phyloP scores from a whole-genome alignment of 2,888 invertebrate genomes.

The Lasiommata megera region DNA sequence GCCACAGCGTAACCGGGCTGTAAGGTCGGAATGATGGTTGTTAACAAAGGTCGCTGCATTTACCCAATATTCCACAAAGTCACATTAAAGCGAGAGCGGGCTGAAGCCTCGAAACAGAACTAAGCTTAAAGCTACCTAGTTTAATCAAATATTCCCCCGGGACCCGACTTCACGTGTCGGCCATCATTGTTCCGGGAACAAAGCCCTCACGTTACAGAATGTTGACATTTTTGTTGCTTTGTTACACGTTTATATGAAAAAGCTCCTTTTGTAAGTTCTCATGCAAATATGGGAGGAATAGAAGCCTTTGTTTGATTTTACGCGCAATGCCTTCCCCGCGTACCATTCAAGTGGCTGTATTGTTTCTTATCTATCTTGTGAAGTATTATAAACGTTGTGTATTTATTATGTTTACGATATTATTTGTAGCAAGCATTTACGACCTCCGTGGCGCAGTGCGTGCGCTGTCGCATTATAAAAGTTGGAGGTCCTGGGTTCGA shows the following conservation, averaged over 20 bases:
- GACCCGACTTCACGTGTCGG: slow-evolving; percentile 22
- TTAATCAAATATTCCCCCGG: slow-evolving; percentile 22
- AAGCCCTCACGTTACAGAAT: slow-evolving; percentile 44
- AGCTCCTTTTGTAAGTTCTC: slow-evolving; percentile 52
- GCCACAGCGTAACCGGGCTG: too few relatives aligned
- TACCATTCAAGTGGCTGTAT: slow-evolving; percentile 14
- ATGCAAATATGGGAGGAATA: slow-evolving; percentile 44
- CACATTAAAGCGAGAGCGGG: neutral
- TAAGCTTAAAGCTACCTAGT: slow-evolving; percentile 12
- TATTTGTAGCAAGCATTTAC: neutral
- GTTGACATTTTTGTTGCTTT: slow-evolving; percentile 70
- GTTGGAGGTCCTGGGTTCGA: too few relatives aligned
- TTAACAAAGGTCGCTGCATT: neutral
- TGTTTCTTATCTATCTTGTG: slow-evolving; percentile 11
- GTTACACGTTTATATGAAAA: slow-evolving; percentile 62
- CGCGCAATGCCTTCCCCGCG: slow-evolving; percentile 23
- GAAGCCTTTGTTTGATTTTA: slow-evolving; percentile 44
- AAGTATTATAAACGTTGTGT: neutral
- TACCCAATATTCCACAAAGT: neutral
- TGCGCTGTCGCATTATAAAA: too few relatives aligned
- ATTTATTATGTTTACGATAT: neutral
- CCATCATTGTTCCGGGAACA: slow-evolving; percentile 41
- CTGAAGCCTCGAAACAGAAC: neutral
- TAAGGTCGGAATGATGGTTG: too few relatives aligned
- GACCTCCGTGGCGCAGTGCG: too few relatives aligned